Percentiles rank a stretch among this genome's conserved stretches.
Evolutionary conservation across 1,140 invertebrate genomes (phyloP).

Genomic region (Teleopsis dalmanni): DNA sequence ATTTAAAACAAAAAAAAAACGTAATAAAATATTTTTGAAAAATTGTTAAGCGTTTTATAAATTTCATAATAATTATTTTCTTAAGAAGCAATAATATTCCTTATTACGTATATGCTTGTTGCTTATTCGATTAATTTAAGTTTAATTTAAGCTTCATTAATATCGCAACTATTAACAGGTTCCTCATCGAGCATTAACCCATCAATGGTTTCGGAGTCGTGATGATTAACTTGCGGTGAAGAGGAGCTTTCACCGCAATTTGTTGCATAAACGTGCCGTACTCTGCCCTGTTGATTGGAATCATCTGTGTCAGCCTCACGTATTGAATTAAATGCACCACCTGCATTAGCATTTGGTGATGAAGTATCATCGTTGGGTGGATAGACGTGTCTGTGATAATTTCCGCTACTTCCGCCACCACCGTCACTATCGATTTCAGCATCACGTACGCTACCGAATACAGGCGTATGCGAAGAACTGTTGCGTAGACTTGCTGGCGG

Average conservation of each 20-base stretch:
- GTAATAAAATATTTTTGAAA: too few species aligned
- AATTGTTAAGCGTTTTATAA: too few species aligned
- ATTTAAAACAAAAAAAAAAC: too few species aligned
- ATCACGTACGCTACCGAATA: slow-evolving; percentile 40
- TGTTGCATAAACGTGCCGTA: slow-evolving; percentile 39
- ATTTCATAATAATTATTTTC: too few species aligned
- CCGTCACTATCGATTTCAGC: slow-evolving; percentile 37
- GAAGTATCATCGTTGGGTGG: slow-evolving; percentile 40
- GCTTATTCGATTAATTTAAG: background rate
- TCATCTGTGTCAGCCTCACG: slow-evolving; percentile 41
- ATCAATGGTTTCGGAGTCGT: slow-evolving; percentile 22
- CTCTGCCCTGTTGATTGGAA: slow-evolving; percentile 29
- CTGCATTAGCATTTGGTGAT: slow-evolving; percentile 37
- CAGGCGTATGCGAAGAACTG: slow-evolving; percentile 40
- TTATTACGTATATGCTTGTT: too few species aligned
- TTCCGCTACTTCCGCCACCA: slow-evolving; percentile 23
- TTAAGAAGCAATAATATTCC: too few species aligned
- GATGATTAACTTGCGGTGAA: slow-evolving; percentile 38
- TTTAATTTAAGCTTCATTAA: slow-evolving; percentile 32
- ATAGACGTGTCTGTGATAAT: slow-evolving; percentile 39
- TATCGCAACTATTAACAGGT: slow-evolving; percentile 27
- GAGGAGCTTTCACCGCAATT: slow-evolving; percentile 40
- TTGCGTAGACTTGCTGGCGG: slow-evolving; percentile 38
- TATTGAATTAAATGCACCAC: slow-evolving; percentile 40
- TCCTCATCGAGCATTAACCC: slow-evolving; percentile 26